Evolutionary conservation across 2,888 invertebrate species (phyloP), one percentile per base, ranked within the genome.

Genomic region (Myopa testacea): DNA sequence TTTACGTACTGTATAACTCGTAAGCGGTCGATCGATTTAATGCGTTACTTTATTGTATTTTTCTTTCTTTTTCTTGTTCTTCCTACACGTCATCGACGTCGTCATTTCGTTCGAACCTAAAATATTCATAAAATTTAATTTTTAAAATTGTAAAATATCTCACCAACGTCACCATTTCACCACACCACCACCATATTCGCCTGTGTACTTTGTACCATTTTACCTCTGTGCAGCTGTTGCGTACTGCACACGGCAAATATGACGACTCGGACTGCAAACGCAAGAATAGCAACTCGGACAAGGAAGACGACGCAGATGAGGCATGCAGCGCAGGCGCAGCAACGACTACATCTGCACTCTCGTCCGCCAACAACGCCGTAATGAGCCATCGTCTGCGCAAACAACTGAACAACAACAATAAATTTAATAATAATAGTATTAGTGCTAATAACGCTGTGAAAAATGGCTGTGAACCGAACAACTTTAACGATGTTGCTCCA

Each of bases 311-410:
- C 78, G 83, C 80, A 75, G 79, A 75, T 73, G 67, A 52, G 76
- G 80, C 81, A 78, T 70, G 80, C 79, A 81, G 85, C 82, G 74
- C 84, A 78, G 83, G 83, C 83, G 75, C 84, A 85, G 34, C 84
- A 80, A 77, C 84, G 81, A 77, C 80, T 62, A 80, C 81, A 50
- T 78, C 75, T 69, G 75, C n/a, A n/a, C 52, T 63, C 37, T 37
- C 67, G 60, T 14, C 80, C 70, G 65, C 65, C 45, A 77, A 79
- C 26, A 75, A 78, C 71, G n/a, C 84, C 58, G 87, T 86, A 80
- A 88, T 88, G 86, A 86, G 86, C 75, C 88, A 88, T 80, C 88
- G 88, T 70, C 88, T 87, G 79, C 88, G 88, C 34, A 88, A 88
- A 80, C 87, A 85, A 81, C 82, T 76, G 67, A 82, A 82, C 78